phyloP scores from a whole-genome alignment of 1,140 invertebrate species.

The Leptopilina boulardi region DNA sequence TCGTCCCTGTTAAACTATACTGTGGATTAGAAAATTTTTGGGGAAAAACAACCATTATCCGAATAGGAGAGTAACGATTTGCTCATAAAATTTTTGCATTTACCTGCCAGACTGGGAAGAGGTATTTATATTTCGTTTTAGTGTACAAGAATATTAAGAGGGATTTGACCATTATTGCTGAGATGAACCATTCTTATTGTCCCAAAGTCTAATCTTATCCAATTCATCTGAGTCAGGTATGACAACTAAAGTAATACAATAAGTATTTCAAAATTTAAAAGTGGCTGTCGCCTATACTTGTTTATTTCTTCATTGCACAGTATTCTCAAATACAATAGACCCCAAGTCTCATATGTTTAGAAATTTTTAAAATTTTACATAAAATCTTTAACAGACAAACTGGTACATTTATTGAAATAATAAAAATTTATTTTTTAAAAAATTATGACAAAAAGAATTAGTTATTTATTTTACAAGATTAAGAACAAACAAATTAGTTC shows the following conservation, averaged over 20 bases:
- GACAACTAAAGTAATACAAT: background rate
- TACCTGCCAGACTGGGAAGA: conserved; percentile 17
- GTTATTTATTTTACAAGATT: too few species aligned
- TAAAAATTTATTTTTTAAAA: too few species aligned
- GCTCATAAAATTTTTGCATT: conserved; percentile 20
- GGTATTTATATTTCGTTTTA: conserved; percentile 18
- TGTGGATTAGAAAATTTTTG: conserved; percentile 4
- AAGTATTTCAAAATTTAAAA: background rate
- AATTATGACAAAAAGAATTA: too few species aligned
- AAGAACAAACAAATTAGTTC: too few species aligned
- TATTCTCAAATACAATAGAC: background rate
- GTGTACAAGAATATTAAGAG: background rate
- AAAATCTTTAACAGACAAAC: too few species aligned
- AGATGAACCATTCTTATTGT: conserved; percentile 5
- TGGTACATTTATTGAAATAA: too few species aligned
- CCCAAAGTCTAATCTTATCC: background rate
- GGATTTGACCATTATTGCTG: conserved; percentile 2
- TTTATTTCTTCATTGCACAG: background rate
- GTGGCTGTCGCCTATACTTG: background rate
- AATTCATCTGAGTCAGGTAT: background rate
- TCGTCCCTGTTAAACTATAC: background rate
- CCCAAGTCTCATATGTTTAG: too few species aligned
- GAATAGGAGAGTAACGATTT: background rate
- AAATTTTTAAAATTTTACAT: too few species aligned
- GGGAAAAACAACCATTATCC: background rate